Conservation (phyloP, 2,888 invertebrate species). For the Morinoia aosen region DNA sequence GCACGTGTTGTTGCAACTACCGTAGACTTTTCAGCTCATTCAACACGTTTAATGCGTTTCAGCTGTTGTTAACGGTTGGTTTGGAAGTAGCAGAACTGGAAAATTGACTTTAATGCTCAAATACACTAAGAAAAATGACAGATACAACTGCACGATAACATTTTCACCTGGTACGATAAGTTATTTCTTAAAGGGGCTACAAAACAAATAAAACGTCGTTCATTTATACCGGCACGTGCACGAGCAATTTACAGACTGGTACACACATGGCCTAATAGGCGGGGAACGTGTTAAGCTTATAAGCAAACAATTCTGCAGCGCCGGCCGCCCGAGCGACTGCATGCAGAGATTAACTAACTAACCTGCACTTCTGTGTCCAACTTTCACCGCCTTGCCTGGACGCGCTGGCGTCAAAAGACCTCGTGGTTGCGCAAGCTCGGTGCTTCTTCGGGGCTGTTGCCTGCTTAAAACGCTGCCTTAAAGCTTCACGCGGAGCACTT, state of each 20-base stretch:
- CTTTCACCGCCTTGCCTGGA: background rate
- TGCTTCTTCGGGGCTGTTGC: background rate
- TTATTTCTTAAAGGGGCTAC: too few species aligned
- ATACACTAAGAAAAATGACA: too few species aligned
- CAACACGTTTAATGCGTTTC: too few species aligned
- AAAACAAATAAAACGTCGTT: too few species aligned
- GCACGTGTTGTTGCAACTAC: background rate
- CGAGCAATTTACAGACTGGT: too few species aligned
- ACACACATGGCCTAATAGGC: too few species aligned
- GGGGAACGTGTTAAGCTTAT: background rate
- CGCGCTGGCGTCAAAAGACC: background rate
- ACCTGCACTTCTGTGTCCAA: background rate
- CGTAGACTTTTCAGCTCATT: background rate
- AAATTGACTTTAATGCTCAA: too few species aligned
- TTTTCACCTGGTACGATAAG: too few species aligned
- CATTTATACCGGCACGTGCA: too few species aligned
- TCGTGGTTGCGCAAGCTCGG: background rate
- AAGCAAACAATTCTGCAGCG: background rate
- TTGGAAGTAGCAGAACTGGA: too few species aligned
- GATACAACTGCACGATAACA: too few species aligned
- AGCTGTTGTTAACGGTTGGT: too few species aligned
- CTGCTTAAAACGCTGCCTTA: background rate
- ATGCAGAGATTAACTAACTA: background rate
- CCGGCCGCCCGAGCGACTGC: background rate
- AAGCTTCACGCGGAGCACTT: background rate